Evolutionary conservation across 2,888 invertebrate species (phyloP).

Genomic region (Melinaea menophilus): DNA sequence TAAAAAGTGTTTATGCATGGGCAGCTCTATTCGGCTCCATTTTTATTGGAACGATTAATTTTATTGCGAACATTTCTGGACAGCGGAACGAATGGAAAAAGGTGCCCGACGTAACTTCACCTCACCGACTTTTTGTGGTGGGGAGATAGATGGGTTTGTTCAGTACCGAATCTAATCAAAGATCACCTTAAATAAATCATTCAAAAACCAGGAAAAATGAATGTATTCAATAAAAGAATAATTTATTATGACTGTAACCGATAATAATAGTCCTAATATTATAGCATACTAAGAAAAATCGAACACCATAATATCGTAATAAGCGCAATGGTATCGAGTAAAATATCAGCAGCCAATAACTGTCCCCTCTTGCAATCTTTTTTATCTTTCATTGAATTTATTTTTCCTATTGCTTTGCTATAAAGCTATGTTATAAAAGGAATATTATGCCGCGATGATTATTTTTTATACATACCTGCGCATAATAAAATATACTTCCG

Average conservation of each 20-base stretch:
- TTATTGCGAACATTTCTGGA: conserved; percentile 76
- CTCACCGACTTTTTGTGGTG: conserved; percentile 63
- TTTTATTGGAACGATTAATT: conserved; percentile 77
- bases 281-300: conserved; percentile 7
- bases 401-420: not conserved
- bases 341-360: conserved; percentile 7
- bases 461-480: not conserved
- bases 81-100: conserved; percentile 72
- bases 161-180: conserved; percentile 66
- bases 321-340: conserved; percentile 14
- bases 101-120: conserved; percentile 48
- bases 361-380: not conserved
- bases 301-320: conserved; percentile 37
- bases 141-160: conserved; percentile 62
- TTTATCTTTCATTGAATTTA: conserved; percentile 3
- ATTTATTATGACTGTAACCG: conserved; percentile 62
- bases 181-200: conserved; percentile 51
- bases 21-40: conserved; percentile 66
- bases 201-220: conserved; percentile 43
- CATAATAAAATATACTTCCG: conserved; percentile 15
- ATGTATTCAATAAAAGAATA: conserved; percentile 60
- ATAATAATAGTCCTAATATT: conserved; percentile 40
- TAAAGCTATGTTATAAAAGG: not conserved
- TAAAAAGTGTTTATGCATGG: conserved; percentile 77
- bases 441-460: not conserved